Conservation (phyloP, 1,140 invertebrate species). For the Sarcophaga bullata region DNA sequence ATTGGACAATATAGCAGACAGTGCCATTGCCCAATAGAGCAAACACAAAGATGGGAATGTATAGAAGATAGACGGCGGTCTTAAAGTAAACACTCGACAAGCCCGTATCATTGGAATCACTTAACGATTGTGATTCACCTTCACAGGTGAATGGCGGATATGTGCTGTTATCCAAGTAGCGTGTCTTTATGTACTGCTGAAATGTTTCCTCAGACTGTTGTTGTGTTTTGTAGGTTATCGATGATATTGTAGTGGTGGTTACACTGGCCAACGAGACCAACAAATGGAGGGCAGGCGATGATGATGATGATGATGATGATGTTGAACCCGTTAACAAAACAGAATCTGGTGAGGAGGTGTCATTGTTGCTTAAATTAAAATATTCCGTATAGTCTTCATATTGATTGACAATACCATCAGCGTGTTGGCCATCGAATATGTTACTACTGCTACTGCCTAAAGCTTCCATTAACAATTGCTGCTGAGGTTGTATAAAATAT, state of each 20-base stretch:
- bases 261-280: conserved; percentile 29
- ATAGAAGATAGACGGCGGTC: conserved; percentile 76
- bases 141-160: conserved; percentile 3
- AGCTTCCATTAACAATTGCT: conserved; percentile 40
- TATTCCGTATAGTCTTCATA: conserved; percentile 38
- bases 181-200: conserved; percentile 10
- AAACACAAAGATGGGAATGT: conserved; percentile 78
- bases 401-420: conserved; percentile 18
- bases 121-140: conserved; percentile 1
- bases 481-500: conserved; percentile 42
- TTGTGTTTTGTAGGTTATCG: conserved; percentile 8
- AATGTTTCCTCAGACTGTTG: conserved; percentile 9
- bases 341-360: not conserved
- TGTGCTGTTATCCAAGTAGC: not conserved
- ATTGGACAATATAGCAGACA: conserved; percentile 84
- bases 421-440: not conserved
- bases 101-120: conserved; percentile 48
- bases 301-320: not conserved
- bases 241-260: conserved; percentile 33
- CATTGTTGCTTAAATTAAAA: not conserved
- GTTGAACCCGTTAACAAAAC: not conserved
- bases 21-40: conserved; percentile 82
- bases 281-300: conserved; percentile 12
- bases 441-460: not conserved
- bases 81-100: conserved; percentile 70